phyloP scores from a whole-genome alignment of 2,797 vertebrate genomes.

The Apogon hyalosoma region DNA sequence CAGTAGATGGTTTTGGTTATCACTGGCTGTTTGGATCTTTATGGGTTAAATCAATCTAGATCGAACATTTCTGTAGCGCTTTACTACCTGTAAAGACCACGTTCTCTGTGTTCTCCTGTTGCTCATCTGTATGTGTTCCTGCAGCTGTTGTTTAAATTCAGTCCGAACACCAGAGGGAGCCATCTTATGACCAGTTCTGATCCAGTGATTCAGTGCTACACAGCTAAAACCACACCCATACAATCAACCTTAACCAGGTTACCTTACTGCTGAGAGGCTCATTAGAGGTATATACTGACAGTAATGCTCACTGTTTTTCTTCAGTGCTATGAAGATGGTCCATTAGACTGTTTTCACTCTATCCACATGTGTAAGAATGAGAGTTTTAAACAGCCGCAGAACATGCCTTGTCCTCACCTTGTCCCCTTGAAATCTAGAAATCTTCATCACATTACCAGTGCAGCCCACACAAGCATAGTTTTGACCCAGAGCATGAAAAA shows the following conservation, averaged over 20 bases:
- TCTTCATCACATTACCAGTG: conserved; percentile 53
- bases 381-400: conserved; percentile 11
- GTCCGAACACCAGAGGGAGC: conserved; percentile 72
- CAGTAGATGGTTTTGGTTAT: no score
- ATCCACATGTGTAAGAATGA: neutral
- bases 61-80: no score
- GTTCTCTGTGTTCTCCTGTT: neutral
- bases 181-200: conserved; percentile 16
- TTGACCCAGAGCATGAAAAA: conserved; percentile 63
- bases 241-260: conserved; percentile 30
- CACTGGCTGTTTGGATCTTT: no score
- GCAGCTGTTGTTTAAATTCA: neutral
- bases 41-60: no score
- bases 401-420: conserved; percentile 43
- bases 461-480: conserved; percentile 62
- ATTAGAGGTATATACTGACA: neutral
- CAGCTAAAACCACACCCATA: conserved; percentile 42
- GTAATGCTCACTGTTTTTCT: conserved; percentile 4
- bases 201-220: neutral
- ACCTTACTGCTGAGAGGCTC: conserved; percentile 46
- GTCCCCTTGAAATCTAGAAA: conserved; percentile 49
- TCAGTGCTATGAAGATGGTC: neutral
- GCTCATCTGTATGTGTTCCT: neutral
- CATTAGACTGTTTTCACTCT: conserved; percentile 20
- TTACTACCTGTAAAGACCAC: neutral